phyloP scores from a whole-genome alignment of 2,113 vertebrate genomes.

The Ammodramus savannarum region DNA sequence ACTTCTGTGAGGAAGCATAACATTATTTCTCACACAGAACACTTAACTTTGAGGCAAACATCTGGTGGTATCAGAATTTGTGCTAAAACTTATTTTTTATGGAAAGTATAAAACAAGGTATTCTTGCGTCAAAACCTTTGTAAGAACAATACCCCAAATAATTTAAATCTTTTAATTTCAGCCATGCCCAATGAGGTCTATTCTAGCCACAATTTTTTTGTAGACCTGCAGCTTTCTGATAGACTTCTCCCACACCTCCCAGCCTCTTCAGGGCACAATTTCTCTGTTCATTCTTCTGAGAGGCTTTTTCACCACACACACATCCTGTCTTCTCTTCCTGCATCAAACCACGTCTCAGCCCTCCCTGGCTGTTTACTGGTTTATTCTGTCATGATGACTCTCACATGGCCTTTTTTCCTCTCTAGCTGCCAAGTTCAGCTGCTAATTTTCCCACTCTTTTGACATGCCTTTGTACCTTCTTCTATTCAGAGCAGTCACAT shows the following conservation, averaged over 20 bases:
- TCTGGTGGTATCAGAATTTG: not conserved
- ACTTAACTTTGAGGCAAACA: not conserved
- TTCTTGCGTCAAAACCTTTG: not conserved
- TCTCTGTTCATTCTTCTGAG: not conserved
- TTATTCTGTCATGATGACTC: not conserved
- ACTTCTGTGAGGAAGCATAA: not conserved
- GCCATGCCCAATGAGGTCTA: fast-evolving
- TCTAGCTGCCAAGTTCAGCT: not conserved
- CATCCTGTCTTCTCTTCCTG: not conserved
- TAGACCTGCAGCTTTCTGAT: not conserved
- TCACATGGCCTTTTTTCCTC: not conserved
- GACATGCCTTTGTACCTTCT: not conserved
- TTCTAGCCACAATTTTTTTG: not conserved
- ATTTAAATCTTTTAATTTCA: not conserved
- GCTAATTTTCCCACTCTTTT: not conserved
- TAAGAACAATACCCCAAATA: not conserved
- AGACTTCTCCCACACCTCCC: not conserved
- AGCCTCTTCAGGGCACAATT: not conserved
- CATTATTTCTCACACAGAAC: not conserved
- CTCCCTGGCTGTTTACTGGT: not conserved
- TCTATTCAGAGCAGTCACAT: not conserved
- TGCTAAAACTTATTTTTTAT: not conserved
- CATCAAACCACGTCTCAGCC: not conserved
- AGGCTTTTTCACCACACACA: not conserved
- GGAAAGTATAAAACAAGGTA: not conserved